phyloP scores from a whole-genome alignment of 1,140 invertebrate species.

The Lerema accius region DNA sequence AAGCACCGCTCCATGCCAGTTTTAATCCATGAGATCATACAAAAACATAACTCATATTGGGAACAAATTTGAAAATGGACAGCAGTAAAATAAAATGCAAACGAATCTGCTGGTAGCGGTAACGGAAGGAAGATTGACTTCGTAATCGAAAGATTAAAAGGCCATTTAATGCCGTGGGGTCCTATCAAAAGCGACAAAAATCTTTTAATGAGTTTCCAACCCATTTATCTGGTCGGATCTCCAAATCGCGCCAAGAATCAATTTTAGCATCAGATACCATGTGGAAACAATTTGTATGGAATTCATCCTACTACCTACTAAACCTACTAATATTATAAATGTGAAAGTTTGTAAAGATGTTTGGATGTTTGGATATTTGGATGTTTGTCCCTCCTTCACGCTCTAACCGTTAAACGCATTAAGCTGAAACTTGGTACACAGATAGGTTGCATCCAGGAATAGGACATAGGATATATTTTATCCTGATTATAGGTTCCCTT shows the following conservation, averaged over 20 bases:
- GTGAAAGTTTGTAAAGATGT: too few relatives aligned
- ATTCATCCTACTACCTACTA: too few relatives aligned
- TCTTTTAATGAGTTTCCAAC: constrained; percentile 21
- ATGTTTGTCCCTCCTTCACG: too few relatives aligned
- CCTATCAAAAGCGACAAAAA: not conserved
- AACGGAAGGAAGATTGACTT: constrained; percentile 1
- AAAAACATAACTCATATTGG: not conserved
- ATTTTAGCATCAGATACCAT: not conserved
- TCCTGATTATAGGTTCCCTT: too few relatives aligned
- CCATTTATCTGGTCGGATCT: constrained; percentile 5
- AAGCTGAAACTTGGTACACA: too few relatives aligned
- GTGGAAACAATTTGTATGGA: not conserved
- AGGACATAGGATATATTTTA: too few relatives aligned
- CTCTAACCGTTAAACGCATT: too few relatives aligned
- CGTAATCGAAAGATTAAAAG: constrained; percentile 2
- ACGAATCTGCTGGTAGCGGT: not conserved
- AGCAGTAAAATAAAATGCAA: not conserved
- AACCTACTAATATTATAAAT: too few relatives aligned
- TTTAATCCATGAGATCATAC: constrained; percentile 13
- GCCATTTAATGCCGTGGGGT: too few relatives aligned
- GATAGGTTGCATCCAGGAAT: too few relatives aligned
- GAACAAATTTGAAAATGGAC: not conserved
- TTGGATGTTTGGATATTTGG: too few relatives aligned
- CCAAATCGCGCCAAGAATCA: not conserved
- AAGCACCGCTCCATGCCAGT: constrained; percentile 8